phyloP scores from a whole-genome alignment of 2,888 invertebrate species.

The Drosophila neoperkinsi region DNA sequence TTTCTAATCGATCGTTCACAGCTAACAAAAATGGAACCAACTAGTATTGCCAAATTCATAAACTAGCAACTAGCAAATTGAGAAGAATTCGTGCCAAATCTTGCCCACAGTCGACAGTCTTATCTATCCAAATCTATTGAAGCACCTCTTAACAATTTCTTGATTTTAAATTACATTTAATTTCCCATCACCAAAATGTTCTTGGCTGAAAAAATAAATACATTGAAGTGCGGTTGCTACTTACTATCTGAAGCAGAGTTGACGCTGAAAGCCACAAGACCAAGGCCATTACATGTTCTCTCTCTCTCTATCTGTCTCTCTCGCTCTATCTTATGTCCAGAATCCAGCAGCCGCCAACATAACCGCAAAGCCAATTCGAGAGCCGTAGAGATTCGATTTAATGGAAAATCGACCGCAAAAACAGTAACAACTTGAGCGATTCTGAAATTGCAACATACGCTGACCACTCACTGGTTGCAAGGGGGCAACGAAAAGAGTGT shows the following conservation, averaged over 20 bases:
- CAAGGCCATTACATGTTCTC: conserved; percentile 32
- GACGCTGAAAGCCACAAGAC: conserved; percentile 35
- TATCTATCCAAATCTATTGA: background rate
- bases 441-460: conserved; percentile 65
- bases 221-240: conserved; percentile 16
- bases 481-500: conserved; percentile 2
- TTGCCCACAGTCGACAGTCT: background rate
- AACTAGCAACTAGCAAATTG: background rate
- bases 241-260: conserved; percentile 19
- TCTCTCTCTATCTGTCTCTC: background rate
- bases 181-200: conserved; percentile 1
- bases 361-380: conserved; percentile 78
- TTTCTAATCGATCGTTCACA: background rate
- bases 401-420: conserved; percentile 80
- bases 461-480: conserved; percentile 29
- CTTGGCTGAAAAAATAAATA: background rate
- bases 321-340: conserved; percentile 3
- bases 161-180: background rate
- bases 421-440: conserved; percentile 74
- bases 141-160: background rate
- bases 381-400: conserved; percentile 71
- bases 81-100: background rate
- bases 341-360: conserved; percentile 29
- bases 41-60: background rate
- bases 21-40: background rate